Evolutionary conservation across 92 coral and sea anemone species (phyloP), one percentile per base, ranked within the genome.

Genomic region (Porites rus): DNA sequence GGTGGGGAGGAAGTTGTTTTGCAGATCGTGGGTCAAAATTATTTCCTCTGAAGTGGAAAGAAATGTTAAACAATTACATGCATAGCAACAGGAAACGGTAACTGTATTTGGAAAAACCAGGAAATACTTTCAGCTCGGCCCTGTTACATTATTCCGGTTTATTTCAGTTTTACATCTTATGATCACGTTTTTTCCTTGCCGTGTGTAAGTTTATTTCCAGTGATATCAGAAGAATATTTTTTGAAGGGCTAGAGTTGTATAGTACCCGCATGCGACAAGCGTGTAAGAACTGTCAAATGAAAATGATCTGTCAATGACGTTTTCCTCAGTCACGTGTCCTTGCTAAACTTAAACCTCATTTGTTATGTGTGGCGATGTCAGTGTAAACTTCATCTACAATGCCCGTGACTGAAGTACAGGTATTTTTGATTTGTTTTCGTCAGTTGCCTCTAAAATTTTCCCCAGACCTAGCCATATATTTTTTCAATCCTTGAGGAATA

Each of bases 391-490:
- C 96, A 80, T 89, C 88, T 84, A 91, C 98, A 88, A 97, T 97
- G 99, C 92, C 94, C 96, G 96, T 92, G 65, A 89, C 98, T 68
- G 92, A 92, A 88, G 98, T 97, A 86, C 96, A 97, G 99, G 99
- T 97, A 97, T 93, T 97, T 97, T 97, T 93, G 92, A 84, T 69
- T 69, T 84, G 92, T 94, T 90, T 79, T 77, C 81, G 24, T 88
- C 77, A 79, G 77, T 65, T 70, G 91, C 87, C 52, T 66, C 71
- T 24, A 60, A 72, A 84, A 93, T 91, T 89, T 88, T 90, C 66
- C 83, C 79, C 81, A 46, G 80, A 76, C 66, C 67, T 84, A 80
- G 61, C 69, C 84, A 31, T 81, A 90, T 92, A 95, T 91, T 95
- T 97, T 95, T 76, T 52, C 52, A 73, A 91, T 75, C 74, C 31